A percentile compares a stretch with the other conserved stretches of the same genome.
These are phyloP conservation scores for Patiria miniata DNA, from an alignment of 35 echinoderm and acorn worm genomes.

Conservation along the genomic window DNA sequence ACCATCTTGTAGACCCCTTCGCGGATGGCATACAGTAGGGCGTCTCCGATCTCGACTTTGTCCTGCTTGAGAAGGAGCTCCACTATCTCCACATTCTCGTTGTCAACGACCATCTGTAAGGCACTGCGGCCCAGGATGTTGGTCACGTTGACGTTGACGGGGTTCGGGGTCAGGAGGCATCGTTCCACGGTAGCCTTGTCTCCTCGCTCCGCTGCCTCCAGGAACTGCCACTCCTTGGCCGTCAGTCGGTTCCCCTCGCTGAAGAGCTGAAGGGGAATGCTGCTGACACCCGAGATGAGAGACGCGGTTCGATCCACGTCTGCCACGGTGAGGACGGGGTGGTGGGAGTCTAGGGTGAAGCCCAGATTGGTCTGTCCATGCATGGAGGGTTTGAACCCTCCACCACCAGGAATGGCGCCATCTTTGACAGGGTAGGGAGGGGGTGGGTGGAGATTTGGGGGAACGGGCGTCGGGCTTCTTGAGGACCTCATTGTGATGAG, in stretches of 20 bases:
- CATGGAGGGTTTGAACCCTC: neutral
- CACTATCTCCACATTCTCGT: constrained; percentile 99
- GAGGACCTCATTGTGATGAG: neutral
- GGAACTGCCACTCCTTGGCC: constrained; percentile 74
- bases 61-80: constrained; percentile 84
- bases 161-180: constrained; percentile 59
- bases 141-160: constrained; percentile 96
- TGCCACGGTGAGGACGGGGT: neutral
- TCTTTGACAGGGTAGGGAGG: constrained; percentile 4
- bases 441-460: neutral
- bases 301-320: constrained; percentile 50
- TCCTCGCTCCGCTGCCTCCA: constrained; percentile 94
- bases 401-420: neutral
- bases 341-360: constrained; percentile 11
- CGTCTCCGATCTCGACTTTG: constrained; percentile 93
- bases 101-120: constrained; percentile 97
- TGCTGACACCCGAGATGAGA: constrained; percentile 84
- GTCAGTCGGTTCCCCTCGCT: constrained; percentile 94
- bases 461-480: neutral
- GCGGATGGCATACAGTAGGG: constrained; percentile 84
- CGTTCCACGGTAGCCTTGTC: constrained; percentile 90
- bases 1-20: constrained; percentile 99
- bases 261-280: constrained; percentile 88
- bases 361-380: constrained; percentile 36
- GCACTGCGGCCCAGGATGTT: constrained; percentile 91